phyloP scores from a whole-genome alignment of 2,113 vertebrate species.

The Aspidoscelis tigris region DNA sequence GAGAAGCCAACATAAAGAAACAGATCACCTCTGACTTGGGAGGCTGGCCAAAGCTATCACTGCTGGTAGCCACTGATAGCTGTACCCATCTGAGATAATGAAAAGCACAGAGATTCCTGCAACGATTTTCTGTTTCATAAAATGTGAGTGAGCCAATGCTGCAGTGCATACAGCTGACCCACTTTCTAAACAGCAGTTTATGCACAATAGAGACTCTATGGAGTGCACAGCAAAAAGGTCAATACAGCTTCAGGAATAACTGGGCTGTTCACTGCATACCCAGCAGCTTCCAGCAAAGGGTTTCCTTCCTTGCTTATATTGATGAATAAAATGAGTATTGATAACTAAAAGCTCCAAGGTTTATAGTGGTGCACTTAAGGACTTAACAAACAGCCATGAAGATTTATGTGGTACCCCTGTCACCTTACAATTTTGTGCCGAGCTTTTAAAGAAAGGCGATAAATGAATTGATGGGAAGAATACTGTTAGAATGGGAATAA shows the following conservation, averaged over 20 bases:
- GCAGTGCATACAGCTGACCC: not conserved
- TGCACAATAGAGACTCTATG: not conserved
- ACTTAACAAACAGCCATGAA: no score
- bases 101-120: not conserved
- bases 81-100: not conserved
- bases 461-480: no score
- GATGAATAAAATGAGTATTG: not conserved
- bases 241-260: not conserved
- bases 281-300: not conserved
- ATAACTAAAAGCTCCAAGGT: not conserved
- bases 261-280: not conserved
- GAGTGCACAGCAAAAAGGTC: not conserved
- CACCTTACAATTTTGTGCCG: no score
- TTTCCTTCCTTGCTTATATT: not conserved
- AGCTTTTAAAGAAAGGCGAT: no score
- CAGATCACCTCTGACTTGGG: not conserved
- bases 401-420: no score
- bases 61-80: not conserved
- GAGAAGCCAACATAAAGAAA: not conserved
- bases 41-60: not conserved
- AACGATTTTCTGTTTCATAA: not conserved
- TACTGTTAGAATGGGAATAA: no score
- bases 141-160: not conserved
- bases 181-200: slow-evolving; percentile 9
- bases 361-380: no score